Conservation (phyloP, 2,797 vertebrate species). For the Acanthis flammea region DNA sequence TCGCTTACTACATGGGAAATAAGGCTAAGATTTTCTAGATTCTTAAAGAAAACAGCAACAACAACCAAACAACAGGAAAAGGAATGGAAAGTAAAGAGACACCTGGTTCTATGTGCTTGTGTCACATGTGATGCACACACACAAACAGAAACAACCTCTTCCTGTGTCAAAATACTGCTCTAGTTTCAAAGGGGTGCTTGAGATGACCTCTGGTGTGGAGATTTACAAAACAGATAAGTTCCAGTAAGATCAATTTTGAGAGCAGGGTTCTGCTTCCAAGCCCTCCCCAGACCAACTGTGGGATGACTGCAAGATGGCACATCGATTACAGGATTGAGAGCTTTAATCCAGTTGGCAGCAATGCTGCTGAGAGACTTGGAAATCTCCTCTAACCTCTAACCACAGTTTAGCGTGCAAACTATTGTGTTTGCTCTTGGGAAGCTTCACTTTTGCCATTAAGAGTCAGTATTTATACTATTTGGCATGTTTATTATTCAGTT, state of each 20-base stretch:
- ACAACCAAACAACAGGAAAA: neutral
- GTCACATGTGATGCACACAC: neutral
- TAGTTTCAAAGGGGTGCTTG: neutral
- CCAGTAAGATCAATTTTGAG: neutral
- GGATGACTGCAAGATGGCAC: constrained; percentile 18
- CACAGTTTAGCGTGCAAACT: constrained; percentile 27
- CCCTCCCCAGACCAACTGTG: neutral
- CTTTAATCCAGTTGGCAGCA: constrained; percentile 28
- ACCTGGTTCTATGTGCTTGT: neutral
- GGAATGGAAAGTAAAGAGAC: neutral
- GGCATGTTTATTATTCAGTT: constrained; percentile 35
- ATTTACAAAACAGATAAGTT: neutral
- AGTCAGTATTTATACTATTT: constrained; percentile 26
- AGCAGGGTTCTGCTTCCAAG: neutral
- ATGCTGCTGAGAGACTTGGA: constrained; percentile 25
- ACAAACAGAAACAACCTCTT: neutral
- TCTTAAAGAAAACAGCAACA: neutral
- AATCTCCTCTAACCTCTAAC: constrained; percentile 30
- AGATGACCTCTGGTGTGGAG: neutral
- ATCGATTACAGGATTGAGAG: neutral
- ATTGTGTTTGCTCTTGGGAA: constrained; percentile 52
- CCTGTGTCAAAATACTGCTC: neutral
- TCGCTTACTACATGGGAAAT: neutral
- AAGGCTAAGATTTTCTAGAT: neutral
- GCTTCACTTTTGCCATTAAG: neutral